Conservation (phyloP, 2,113 vertebrate genomes). For the Eulemur macaco region DNA sequence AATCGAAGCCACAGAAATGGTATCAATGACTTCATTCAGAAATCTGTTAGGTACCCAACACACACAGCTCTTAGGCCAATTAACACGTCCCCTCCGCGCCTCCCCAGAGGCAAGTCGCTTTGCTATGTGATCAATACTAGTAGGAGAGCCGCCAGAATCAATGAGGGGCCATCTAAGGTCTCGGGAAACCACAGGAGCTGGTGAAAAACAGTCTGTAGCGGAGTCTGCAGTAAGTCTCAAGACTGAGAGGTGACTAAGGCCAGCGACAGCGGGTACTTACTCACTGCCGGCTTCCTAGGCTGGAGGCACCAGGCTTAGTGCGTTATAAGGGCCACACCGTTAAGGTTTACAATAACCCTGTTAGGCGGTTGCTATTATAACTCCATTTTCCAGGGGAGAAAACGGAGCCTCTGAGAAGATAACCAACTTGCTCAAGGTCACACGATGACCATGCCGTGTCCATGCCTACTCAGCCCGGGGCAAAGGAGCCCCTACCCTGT, state of each 20-base stretch:
- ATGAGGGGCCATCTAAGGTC: neutral
- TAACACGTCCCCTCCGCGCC: neutral
- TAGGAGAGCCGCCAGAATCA: neutral
- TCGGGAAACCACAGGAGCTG: neutral
- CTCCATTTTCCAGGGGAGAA: neutral
- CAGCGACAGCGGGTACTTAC: no score
- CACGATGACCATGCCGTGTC: accelerated
- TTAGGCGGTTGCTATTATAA: neutral
- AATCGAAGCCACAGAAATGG: neutral
- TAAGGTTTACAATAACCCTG: neutral
- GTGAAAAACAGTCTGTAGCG: neutral
- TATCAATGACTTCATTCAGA: constrained; percentile 11
- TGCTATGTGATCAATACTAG: neutral
- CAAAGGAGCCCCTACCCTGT: neutral
- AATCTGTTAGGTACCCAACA: neutral
- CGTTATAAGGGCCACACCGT: neutral
- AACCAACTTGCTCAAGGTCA: neutral
- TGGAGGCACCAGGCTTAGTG: accelerated
- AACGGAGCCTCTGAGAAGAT: neutral
- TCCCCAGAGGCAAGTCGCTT: neutral
- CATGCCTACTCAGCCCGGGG: neutral
- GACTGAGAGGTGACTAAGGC: neutral
- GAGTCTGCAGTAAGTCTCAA: neutral
- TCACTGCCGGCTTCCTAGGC: neutral
- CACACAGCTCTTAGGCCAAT: neutral